phyloP scores from a whole-genome alignment of 2,888 invertebrate species.

The Clunio marinus region DNA sequence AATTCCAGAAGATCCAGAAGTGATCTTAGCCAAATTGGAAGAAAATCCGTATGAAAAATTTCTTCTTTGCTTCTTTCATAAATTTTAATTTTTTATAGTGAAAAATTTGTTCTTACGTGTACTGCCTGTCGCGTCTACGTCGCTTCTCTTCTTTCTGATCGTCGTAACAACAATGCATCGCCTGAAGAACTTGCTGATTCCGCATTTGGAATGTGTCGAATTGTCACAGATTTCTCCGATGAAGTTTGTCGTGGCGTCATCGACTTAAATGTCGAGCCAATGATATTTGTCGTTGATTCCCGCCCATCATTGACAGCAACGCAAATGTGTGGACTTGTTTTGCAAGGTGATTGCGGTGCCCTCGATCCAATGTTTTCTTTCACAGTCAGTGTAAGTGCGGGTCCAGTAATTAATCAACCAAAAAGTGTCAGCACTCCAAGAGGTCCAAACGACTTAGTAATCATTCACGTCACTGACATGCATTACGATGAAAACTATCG shows the following conservation, averaged over 20 bases:
- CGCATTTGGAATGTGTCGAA: too few relatives aligned
- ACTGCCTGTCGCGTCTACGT: not conserved
- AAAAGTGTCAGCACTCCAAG: constrained; percentile 44
- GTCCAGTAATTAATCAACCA: constrained; percentile 41
- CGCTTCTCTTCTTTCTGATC: not conserved
- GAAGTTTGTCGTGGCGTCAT: too few relatives aligned
- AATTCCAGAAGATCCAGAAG: not conserved
- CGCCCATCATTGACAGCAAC: constrained; percentile 54
- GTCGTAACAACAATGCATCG: too few relatives aligned
- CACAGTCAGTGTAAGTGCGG: constrained; percentile 43
- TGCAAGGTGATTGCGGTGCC: constrained; percentile 46
- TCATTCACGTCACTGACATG: constrained; percentile 55
- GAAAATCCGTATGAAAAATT: too few relatives aligned
- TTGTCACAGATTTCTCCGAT: too few relatives aligned
- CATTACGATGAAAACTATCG: constrained; percentile 74
- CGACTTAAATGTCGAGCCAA: too few relatives aligned
- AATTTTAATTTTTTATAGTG: not conserved
- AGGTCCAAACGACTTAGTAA: constrained; percentile 41
- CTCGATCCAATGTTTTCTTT: too few relatives aligned
- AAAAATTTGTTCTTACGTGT: not conserved
- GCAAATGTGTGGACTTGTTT: constrained; percentile 48
- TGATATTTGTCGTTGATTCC: constrained; percentile 57
- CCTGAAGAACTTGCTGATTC: too few relatives aligned
- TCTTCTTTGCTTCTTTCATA: too few relatives aligned
- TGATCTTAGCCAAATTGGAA: not conserved